Evolutionary conservation across 2,888 invertebrate species (phyloP), one percentile per base, ranked within the genome.

Genomic region (Tenthredo distinguenda): DNA sequence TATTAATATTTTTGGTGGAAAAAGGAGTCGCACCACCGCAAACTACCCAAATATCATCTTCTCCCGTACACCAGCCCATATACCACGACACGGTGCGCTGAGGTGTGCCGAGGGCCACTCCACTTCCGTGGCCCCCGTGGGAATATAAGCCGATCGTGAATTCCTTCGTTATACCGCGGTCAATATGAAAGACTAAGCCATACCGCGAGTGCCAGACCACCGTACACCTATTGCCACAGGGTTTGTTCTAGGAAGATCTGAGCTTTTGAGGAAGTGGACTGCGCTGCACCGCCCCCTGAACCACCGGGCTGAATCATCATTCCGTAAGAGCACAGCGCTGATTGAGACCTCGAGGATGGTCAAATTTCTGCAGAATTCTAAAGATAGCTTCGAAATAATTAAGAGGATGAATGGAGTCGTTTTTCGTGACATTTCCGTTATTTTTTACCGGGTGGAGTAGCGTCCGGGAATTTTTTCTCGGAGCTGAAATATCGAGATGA

Each of bases 1-100:
- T 93, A 93, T 93, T 93, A 93, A 92, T 93, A 92, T 92, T 90
- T 87, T 83, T 71, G 83, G 68, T 83, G 31, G 26, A 82, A 85
- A 43, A 77, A 85, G 62, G 68, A 26, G 43, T 43, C 79, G 58
- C 31, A 34, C 21, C 65, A 58, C 83, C 68, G 83, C 68, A 71
- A 83, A 83, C 83, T 43, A 9, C 71, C 68, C 47, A 26, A 81
- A 37, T 58, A 81, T 81, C n/a, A 15, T 62, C 37, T 62, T 55
- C 47, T 65, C 26, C 40, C 62, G 26, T 26, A 26, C 15, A 21
- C 9, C 37, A 40, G n/a, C 81, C 43, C 85, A 89, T 85, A 89
- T 85, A n/a, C 84, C 83, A 85, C 85, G 84, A 84, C 85, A 37
- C 71, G 50, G 71, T 50, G 47, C n/a, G 50, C 40, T 37, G 84